Evolutionary conservation across 2,797 vertebrate species (phyloP), one percentile per base, ranked within the genome.

Genomic region (Channallabes apus): DNA sequence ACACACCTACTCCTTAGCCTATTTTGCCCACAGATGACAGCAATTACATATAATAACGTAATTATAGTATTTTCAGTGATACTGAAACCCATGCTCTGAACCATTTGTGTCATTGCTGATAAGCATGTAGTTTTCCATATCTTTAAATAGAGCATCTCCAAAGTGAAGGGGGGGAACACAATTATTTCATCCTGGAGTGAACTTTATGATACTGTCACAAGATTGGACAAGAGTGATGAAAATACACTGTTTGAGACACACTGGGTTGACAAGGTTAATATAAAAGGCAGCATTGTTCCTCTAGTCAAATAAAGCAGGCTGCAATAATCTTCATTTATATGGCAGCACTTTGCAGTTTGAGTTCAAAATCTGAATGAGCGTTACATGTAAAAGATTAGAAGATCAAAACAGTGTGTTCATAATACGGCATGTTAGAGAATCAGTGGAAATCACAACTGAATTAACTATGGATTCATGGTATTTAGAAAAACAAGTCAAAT

Each of bases 141-240:
- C 85, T 86, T 65, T 84, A 92, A 93, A 93, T 91, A 91, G 92
- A 78, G 91, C 89, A 88, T 89, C 86, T 91, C 87, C 82, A 62
- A 87, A 87, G 90, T 87, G 82, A 85, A 64, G n/a, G 68, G 83
- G 2, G 22, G 24, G 29, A 4, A 86, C 56, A 27, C 77, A 90
- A 91, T 93, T 92, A 93, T 92, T 95, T 94, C 94, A 95, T 90
- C 90, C 88, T 77, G 20, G 82, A 73, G 86, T 90, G 86, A 93
- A 92, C 90, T 92, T 84, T 85, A 90, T 61, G n/a, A 87, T 88
- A 87, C 83, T 93, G 92, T 91, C 86, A 86, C 85, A 90, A 90
- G 91, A 90, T 89, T 89, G 90, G 87, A 85, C 90, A 82, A 90
- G 86, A 83, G 88, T 85, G 58, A 84, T 84, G 41, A 81, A 81